Percentiles rank a stretch among this genome's conserved stretches.
phyloP scores from a whole-genome alignment of 2,113 vertebrate genomes.

The Jacana jacana region DNA sequence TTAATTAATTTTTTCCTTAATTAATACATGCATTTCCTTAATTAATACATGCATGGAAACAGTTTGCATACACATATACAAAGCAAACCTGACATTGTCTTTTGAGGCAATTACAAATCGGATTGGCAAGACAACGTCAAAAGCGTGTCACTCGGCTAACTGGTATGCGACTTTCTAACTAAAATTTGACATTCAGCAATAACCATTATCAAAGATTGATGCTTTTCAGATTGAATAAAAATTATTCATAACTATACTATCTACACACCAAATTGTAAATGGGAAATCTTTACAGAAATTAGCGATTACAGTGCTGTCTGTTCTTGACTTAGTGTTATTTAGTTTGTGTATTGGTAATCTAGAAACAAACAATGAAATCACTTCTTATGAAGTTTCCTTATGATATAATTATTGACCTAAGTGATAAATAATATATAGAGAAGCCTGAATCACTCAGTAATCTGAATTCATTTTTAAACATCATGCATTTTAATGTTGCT shows the following conservation, averaged over 20 bases:
- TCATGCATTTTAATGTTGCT: constrained; percentile 29
- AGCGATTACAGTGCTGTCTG: background rate
- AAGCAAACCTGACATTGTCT: background rate
- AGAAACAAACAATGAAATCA: background rate
- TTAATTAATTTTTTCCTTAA: too few relatives aligned
- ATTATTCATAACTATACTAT: background rate
- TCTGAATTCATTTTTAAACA: constrained; percentile 29
- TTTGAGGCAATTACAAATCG: background rate
- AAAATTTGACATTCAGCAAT: background rate
- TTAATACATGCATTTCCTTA: too few relatives aligned
- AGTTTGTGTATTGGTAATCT: background rate
- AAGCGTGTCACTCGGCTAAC: background rate
- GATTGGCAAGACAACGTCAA: background rate
- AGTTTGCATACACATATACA: background rate
- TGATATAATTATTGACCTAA: background rate
- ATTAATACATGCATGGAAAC: background rate
- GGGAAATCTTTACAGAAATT: background rate
- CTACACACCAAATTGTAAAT: background rate
- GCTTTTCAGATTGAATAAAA: background rate
- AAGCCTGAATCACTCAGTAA: background rate
- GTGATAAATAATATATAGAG: constrained; percentile 18
- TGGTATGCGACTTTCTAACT: background rate
- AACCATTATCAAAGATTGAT: background rate
- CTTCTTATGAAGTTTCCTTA: background rate
- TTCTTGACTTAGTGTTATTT: background rate